Percentiles rank a stretch among this genome's conserved stretches.
Evolutionary conservation across 2,113 vertebrate genomes (phyloP).

Genomic region (Nesospiza acunhae): DNA sequence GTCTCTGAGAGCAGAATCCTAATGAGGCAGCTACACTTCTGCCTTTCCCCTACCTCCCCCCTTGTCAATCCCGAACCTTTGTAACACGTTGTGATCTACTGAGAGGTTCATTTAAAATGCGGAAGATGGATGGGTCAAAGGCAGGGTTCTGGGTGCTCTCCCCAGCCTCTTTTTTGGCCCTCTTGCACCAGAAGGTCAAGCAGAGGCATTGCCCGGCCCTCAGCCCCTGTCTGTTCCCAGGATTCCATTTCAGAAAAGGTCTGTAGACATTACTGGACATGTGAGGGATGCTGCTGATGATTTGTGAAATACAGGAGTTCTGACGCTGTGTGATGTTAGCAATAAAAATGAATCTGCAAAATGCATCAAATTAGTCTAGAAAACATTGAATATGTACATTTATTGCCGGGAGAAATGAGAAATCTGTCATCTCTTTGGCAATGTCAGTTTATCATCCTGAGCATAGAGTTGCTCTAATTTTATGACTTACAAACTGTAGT

Average conservation of each 20-base stretch:
- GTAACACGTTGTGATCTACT: neutral
- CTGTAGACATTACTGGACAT: neutral
- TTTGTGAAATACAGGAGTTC: neutral
- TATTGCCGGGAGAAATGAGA: neutral
- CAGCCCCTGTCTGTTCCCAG: neutral
- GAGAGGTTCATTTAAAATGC: neutral
- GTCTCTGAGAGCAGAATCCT: conserved; percentile 44
- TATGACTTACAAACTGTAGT: neutral
- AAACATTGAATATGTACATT: neutral
- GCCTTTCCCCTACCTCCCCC: neutral
- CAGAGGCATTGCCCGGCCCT: neutral
- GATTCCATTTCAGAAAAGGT: neutral
- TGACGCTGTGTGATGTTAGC: neutral
- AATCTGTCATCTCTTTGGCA: neutral
- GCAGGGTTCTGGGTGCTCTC: neutral
- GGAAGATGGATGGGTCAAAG: neutral
- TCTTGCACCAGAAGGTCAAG: neutral
- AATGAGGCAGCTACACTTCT: neutral
- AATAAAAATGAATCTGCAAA: neutral
- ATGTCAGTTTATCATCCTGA: neutral
- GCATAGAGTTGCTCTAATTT: neutral
- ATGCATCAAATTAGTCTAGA: neutral
- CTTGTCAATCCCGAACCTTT: neutral
- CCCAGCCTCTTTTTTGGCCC: neutral
- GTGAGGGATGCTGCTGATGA: neutral